Evolutionary conservation across 2,797 vertebrate genomes (phyloP), one percentile per base, ranked within the genome.

Genomic region (Enteromius paludinosus): DNA sequence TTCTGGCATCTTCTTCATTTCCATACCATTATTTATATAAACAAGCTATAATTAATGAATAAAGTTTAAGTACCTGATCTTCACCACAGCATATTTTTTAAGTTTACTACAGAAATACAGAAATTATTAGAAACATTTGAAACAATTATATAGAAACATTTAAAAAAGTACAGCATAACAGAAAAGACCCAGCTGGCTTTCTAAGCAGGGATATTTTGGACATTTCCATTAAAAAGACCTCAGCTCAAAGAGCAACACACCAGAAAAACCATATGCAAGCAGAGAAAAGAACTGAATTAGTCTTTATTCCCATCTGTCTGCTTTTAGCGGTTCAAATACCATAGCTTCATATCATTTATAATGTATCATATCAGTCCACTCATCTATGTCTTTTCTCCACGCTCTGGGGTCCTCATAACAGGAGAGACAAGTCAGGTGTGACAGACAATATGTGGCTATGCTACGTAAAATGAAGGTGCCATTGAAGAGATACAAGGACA

Each of bases 401-500:
- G 18, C 68, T 54, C 64, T 52, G 14, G 38, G 30, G 43, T 79
- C 45, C 45, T 68, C 62, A 79, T 68, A 79, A 70, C 79, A 59
- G 17, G 28, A 71, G 59, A 71, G 65, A 61, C 68, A 70, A 87
- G 83, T 85, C 86, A 86, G 87, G 79, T 81, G 84, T 70, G 69
- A 72, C 64, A 84, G 33, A 81, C 70, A 84, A 83, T 82, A 78
- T 83, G 64, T 79, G 59, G 89, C 89, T 86, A 80, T 82, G 86
- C 79, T 77, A 83, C 64, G 77, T 71, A 81, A 84, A 77, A 78
- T 83, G 79, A 82, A 80, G 69, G 83, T 77, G 76, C 82, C 80
- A 84, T 74, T 87, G 89, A 86, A 80, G 77, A 84, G 87, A 79
- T 79, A 85, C 83, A 85, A 87, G 59, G 84, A 91, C 90, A 89